Conservation (phyloP, 1,140 invertebrate genomes). For the Drosophila willistoni region DNA sequence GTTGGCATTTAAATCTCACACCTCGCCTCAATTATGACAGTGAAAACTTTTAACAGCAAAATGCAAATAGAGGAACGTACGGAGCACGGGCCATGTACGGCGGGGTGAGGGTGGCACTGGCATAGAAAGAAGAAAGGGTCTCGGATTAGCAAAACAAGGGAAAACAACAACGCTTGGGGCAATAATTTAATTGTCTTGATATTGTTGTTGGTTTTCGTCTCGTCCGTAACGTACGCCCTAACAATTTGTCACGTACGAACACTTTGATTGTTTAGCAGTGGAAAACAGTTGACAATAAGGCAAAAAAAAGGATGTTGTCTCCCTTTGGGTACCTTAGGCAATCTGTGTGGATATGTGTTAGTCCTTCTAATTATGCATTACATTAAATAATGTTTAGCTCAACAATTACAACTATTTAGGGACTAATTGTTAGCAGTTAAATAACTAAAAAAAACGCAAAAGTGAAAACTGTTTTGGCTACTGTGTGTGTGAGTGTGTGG, state of each 20-base stretch:
- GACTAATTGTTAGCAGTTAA: slow-evolving; percentile 57
- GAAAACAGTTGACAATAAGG: slow-evolving; percentile 9
- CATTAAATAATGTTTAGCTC: slow-evolving; percentile 79
- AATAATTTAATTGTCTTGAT: slow-evolving; percentile 67
- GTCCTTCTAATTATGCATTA: slow-evolving; percentile 70
- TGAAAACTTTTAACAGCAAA: slow-evolving; percentile 58
- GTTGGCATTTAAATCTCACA: slow-evolving; percentile 76
- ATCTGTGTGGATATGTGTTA: slow-evolving; percentile 18
- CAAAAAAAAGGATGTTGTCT: neutral
- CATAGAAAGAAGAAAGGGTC: neutral
- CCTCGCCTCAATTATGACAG: slow-evolving; percentile 69
- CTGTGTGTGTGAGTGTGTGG: neutral
- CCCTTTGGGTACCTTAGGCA: slow-evolving; percentile 3
- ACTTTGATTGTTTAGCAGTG: slow-evolving; percentile 71
- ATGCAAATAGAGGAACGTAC: neutral
- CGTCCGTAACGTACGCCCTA: slow-evolving; percentile 71
- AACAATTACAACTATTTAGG: slow-evolving; percentile 79
- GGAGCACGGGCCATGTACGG: neutral
- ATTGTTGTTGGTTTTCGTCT: slow-evolving; percentile 29
- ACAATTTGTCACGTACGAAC: slow-evolving; percentile 82
- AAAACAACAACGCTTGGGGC: slow-evolving; percentile 50
- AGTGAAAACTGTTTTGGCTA: too few species aligned
- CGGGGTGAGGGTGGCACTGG: neutral
- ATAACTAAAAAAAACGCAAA: too few species aligned
- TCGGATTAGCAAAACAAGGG: slow-evolving; percentile 23